phyloP scores from a whole-genome alignment of 2,113 vertebrate genomes.

The Campylorhamphus procurvoides region DNA sequence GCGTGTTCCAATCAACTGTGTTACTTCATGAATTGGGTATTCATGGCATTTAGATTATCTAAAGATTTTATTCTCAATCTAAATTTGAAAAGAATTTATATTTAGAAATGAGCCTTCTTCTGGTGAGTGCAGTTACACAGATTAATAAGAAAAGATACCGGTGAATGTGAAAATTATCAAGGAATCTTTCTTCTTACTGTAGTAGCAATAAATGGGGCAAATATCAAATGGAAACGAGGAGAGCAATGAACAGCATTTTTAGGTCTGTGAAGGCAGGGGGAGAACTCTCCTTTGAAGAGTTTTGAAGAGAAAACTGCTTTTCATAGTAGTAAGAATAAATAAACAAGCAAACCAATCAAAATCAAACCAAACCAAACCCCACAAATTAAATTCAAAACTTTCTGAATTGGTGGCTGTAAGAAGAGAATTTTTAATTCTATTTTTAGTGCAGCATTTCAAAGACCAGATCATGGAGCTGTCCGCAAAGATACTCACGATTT shows the following conservation, averaged over 20 bases:
- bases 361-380: fast-evolving
- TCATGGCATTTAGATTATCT: neutral
- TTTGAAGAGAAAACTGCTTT: neutral
- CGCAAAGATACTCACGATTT: neutral
- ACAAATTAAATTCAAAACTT: neutral
- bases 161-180: neutral
- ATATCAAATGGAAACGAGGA: neutral
- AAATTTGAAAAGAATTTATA: neutral
- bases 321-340: neutral
- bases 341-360: neutral
- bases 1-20: too few species aligned
- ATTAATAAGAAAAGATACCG: neutral
- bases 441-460: neutral
- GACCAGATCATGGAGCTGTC: neutral
- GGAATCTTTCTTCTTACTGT: neutral
- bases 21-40: fast-evolving
- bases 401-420: neutral
- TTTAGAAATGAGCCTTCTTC: neutral
- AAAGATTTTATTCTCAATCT: neutral
- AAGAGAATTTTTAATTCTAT: neutral
- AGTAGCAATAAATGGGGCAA: neutral
- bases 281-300: neutral
- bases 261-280: neutral
- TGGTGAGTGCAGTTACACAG: neutral
- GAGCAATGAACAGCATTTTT: neutral